Percentiles rank a stretch among this genome's conserved stretches.
Evolutionary conservation across 1,140 invertebrate genomes (phyloP).

Genomic region (Archivesica marissinica): DNA sequence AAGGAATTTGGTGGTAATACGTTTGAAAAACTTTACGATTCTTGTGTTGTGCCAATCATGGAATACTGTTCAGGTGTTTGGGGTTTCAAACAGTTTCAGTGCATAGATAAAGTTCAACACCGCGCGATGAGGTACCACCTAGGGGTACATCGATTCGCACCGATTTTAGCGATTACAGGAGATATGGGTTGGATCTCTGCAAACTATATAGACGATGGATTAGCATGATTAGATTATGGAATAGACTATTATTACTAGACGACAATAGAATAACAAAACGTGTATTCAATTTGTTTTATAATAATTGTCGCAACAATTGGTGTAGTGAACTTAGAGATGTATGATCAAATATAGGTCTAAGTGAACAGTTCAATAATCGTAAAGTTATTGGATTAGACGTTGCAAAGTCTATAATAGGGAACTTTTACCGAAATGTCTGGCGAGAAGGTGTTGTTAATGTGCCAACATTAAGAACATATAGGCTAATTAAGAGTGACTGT

Average conservation of each 20-base stretch:
- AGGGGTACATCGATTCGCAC: background rate
- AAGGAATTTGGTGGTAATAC: constrained; percentile 40
- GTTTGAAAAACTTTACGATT: constrained; percentile 30
- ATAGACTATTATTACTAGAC: background rate
- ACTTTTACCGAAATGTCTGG: too few species aligned
- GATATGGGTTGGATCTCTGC: background rate
- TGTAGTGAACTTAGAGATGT: background rate
- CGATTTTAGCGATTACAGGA: background rate
- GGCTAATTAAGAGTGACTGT: background rate
- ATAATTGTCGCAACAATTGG: too few species aligned
- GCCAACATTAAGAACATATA: too few species aligned
- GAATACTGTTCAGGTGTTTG: constrained; percentile 32
- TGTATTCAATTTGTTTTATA: background rate
- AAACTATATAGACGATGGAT: background rate
- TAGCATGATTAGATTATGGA: background rate
- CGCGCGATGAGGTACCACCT: background rate
- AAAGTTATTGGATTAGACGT: background rate
- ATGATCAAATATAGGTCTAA: background rate
- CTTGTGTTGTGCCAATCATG: constrained; percentile 20
- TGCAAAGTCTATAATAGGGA: too few species aligned
- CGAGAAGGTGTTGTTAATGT: too few species aligned
- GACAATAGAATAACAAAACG: background rate
- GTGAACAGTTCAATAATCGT: background rate
- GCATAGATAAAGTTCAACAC: background rate
- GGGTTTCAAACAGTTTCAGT: background rate